Evolutionary conservation across 2,797 vertebrate species (phyloP), one percentile per base, ranked within the genome.

Genomic region (Lepilemur septentrionalis): DNA sequence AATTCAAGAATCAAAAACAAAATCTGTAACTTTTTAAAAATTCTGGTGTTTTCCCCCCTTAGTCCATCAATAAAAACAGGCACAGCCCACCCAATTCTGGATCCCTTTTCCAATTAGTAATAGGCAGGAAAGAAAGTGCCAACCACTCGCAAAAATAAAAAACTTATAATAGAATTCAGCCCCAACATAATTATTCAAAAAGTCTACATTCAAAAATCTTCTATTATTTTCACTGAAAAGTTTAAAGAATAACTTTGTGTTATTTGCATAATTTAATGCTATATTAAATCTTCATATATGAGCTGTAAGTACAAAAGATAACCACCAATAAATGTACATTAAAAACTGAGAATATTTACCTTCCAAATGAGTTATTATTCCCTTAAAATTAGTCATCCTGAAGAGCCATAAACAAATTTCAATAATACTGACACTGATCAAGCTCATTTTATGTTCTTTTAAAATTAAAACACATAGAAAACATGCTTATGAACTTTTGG

Each of bases 181-280:
- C 20, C 43, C 22, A 5, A 82, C 14, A 81, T 80, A 89, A 92
- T 65, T 78, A 91, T 63, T 88, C 41, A 48, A 84, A 97, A 90
- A 13, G 28, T 73, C 70, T 75, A 91, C 43, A 82, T 87, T 94
- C 35, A 95, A 95, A 95, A 93, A 63, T 70, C 9, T 28, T 91
- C 73, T 72, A 90, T 93, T 89, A 97, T 91, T 92, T 93, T 85
- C 80, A 96, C 28, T 76, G n/a, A 75, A 93, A 93, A 93, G 7
- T 82, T 83, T 69, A 89, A 89, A 80, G 32, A 94, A 93, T 38
- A 65, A 91, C 35, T 78, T 70, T 87, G 2, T 88, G 9, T 81
- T 81, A 85, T 65, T 32, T 81, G 61, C 15, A 91, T 35, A 87
- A 55, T 73, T 79, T 79, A 83, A 59, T 73, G 13, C 12, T 95